Evolutionary conservation across 2,797 vertebrate species (phyloP).

Genomic region (Microctenopoma stevenorrisi): DNA sequence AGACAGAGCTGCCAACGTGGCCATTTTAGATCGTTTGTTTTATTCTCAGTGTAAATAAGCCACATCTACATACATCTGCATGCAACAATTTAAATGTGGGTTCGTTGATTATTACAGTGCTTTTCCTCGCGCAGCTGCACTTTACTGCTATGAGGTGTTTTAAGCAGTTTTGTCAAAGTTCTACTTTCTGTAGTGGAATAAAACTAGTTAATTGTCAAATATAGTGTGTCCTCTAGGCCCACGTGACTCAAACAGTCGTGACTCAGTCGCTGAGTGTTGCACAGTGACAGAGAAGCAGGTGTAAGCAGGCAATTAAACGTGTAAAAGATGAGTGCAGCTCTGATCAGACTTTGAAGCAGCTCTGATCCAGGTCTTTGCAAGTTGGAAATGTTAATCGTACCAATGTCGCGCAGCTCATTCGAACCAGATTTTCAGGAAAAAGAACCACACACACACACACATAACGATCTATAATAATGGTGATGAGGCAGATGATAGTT

Average conservation of each 20-base stretch:
- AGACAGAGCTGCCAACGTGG: too few relatives aligned
- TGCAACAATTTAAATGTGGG: neutral
- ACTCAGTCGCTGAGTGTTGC: neutral
- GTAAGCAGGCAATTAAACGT: neutral
- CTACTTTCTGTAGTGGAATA: neutral
- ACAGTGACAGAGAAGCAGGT: neutral
- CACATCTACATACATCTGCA: conserved; percentile 19
- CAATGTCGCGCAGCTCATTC: neutral
- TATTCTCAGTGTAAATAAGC: neutral
- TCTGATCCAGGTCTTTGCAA: neutral
- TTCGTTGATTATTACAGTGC: too few relatives aligned
- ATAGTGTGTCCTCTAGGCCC: neutral
- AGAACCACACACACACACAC: conserved; percentile 8
- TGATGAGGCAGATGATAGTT: conserved; percentile 39
- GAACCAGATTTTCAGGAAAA: neutral
- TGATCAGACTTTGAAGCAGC: neutral
- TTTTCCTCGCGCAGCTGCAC: neutral
- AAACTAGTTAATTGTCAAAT: neutral
- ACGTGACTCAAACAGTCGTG: neutral
- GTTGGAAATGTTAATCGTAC: neutral
- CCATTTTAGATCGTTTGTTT: too few relatives aligned
- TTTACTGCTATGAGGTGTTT: neutral
- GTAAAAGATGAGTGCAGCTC: neutral
- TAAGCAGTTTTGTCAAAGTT: too few relatives aligned
- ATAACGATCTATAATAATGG: neutral